Evolutionary conservation across 2,888 invertebrate species (phyloP).

Genomic region (Ectemnius continuus): DNA sequence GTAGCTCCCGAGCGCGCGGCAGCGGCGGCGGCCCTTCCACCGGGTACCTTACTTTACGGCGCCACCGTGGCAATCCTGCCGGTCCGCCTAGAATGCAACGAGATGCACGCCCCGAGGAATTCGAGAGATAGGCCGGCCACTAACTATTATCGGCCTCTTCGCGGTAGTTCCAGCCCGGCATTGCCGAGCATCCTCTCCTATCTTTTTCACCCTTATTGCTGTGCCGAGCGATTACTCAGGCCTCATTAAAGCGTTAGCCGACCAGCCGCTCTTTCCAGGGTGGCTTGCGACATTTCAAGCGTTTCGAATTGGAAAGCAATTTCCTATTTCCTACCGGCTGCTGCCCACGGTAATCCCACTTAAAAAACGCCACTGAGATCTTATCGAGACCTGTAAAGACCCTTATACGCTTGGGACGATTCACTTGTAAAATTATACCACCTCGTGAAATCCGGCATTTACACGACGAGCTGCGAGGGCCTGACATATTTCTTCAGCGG

Average conservation of each 20-base stretch:
- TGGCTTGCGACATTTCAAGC: slow-evolving; percentile 38
- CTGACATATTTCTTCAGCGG: neutral
- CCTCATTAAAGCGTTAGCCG: slow-evolving; percentile 49
- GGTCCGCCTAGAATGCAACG: slow-evolving; percentile 50
- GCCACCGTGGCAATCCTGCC: slow-evolving; percentile 42
- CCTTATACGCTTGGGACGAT: neutral
- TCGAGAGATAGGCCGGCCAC: slow-evolving; percentile 21
- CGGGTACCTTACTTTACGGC: slow-evolving; percentile 68
- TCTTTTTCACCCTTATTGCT: slow-evolving; percentile 6
- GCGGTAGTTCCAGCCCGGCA: slow-evolving; percentile 13
- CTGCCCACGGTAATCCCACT: no score
- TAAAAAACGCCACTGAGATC: slow-evolving; percentile 1
- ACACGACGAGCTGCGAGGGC: neutral
- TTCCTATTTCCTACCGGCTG: slow-evolving; percentile 3
- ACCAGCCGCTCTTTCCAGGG: slow-evolving; percentile 35
- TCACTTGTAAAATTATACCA: neutral
- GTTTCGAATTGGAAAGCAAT: neutral
- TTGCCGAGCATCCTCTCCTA: slow-evolving; percentile 43
- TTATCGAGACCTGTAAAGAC: slow-evolving; percentile 8
- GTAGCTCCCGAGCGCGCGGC: slow-evolving; percentile 51
- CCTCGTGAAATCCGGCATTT: neutral
- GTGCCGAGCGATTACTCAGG: slow-evolving; percentile 35
- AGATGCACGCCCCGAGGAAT: slow-evolving; percentile 45
- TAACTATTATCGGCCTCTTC: slow-evolving; percentile 40
- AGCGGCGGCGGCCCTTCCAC: slow-evolving; percentile 56